Base-by-base conservation (phyloP, 2,888 invertebrate species). In the Blera fallax region DNA sequence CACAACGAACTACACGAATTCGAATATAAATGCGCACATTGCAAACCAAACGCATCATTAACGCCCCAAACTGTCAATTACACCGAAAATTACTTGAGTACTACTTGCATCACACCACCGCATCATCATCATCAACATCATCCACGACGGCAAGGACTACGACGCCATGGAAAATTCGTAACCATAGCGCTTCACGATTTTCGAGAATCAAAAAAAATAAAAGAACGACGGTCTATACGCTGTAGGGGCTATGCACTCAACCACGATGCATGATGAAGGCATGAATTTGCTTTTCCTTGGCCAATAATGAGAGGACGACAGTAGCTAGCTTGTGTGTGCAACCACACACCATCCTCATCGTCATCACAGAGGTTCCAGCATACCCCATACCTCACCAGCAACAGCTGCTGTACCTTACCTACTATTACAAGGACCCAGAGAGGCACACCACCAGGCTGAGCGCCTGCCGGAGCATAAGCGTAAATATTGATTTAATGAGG, bases 401-500 rank as follows among this genome's bases (percentile, higher is more conserved):
- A 58, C 80, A 45, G 70, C 58, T 54, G 87, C n/a, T n/a, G n/a
- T n/a, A n/a, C n/a, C n/a, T n/a, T n/a, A n/a, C n/a, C n/a, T n/a
- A n/a, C n/a, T n/a, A 27, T 48, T 21, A 24, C 34, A 34, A 72
- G 62, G 56, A 4, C 56, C 18, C 1, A 29, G 32, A 56, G 40
- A 40, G 34, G 21, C 50, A 52, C 48, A 40, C 40, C 77, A 43
- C 27, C 69, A 52, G 56, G 70, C 40, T 65, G 80, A 85, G 76
- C 85, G 85, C 85, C 85, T 81, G 81, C 70, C 76, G 72, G 40
- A 84, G 87, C 87, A 88, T 87, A 88, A 88, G 87, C 88, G 88
- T 89, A 89, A 89, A 89, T 89, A 89, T 89, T 89, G 89, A 89
- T 89, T 89, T 89, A 89, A 89, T 89, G 89, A 89, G 89, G 89